A percentile compares a stretch with the other conserved stretches of the same genome.
Conservation (phyloP, 1,140 invertebrate genomes). For the Drosophila serrata region DNA sequence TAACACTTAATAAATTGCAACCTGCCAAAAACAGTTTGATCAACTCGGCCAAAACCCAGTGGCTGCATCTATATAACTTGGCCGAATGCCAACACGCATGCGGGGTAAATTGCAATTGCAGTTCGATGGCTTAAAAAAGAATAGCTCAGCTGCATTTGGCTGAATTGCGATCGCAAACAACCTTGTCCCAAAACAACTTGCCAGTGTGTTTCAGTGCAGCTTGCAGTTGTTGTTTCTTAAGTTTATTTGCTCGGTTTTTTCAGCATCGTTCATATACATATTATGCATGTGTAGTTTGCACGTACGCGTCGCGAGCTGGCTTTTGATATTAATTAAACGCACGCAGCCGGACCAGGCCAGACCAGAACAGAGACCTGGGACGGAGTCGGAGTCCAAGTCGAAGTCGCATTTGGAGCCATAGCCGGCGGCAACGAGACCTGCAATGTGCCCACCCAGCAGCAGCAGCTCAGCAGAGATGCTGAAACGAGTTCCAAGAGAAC, state of each 20-base stretch:
- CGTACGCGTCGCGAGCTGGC: constrained; percentile 61
- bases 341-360: constrained; percentile 53
- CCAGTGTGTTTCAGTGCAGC: constrained; percentile 42
- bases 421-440: constrained; percentile 53
- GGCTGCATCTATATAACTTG: constrained; percentile 44
- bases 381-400: constrained; percentile 14
- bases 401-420: constrained; percentile 23
- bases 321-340: constrained; percentile 79
- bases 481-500: constrained; percentile 67
- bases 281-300: constrained; percentile 36
- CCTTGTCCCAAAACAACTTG: constrained; percentile 83
- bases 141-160: constrained; percentile 38
- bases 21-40: constrained; percentile 69
- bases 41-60: constrained; percentile 39
- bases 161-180: constrained; percentile 72
- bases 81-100: constrained; percentile 46
- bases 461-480: constrained; percentile 29
- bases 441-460: constrained; percentile 70
- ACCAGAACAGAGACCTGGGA: too few relatives aligned
- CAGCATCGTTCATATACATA: not conserved
- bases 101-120: constrained; percentile 39
- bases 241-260: too few relatives aligned
- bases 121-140: constrained; percentile 25
- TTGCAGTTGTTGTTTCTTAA: constrained; percentile 18
- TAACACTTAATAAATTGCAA: constrained; percentile 50